phyloP scores from a whole-genome alignment of 2,113 vertebrate genomes.

The Chaenogobius annularis region DNA sequence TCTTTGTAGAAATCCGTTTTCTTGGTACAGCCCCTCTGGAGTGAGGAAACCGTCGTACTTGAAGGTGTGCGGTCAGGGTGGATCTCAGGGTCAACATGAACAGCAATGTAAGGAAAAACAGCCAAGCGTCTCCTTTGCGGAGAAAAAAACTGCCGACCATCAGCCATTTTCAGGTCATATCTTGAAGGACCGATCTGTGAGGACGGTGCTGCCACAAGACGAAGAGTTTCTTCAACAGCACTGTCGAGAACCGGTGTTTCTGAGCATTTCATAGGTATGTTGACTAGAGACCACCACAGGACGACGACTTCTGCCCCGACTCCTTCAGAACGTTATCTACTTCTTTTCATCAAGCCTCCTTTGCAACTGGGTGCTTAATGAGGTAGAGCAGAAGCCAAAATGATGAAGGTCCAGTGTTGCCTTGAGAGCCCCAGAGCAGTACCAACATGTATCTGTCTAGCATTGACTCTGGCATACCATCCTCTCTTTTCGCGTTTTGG shows the following conservation, averaged over 20 bases:
- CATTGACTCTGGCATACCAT: constrained; percentile 70
- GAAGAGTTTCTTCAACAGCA: constrained; percentile 86
- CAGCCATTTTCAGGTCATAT: constrained; percentile 76
- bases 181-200: constrained; percentile 78
- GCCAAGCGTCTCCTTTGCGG: constrained; percentile 82
- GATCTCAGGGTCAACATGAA: constrained; percentile 87
- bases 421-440: constrained; percentile 93
- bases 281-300: constrained; percentile 56
- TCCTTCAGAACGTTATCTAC: constrained; percentile 72
- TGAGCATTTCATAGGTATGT: constrained; percentile 78
- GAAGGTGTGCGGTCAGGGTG: constrained; percentile 80
- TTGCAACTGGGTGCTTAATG: constrained; percentile 85
- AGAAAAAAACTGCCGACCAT: constrained; percentile 72
- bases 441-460: constrained; percentile 82
- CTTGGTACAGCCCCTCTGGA: constrained; percentile 77
- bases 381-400: constrained; percentile 92
- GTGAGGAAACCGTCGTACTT: constrained; percentile 86
- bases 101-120: constrained; percentile 82
- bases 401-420: constrained; percentile 85
- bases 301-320: constrained; percentile 63
- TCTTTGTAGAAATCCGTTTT: constrained; percentile 87
- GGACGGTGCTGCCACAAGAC: constrained; percentile 79
- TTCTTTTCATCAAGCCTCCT: constrained; percentile 83
- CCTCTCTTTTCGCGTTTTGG: constrained; percentile 67
- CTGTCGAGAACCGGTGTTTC: constrained; percentile 85